Conservation (phyloP, 2,888 invertebrate species). For the Drosophila nigritarsus region DNA sequence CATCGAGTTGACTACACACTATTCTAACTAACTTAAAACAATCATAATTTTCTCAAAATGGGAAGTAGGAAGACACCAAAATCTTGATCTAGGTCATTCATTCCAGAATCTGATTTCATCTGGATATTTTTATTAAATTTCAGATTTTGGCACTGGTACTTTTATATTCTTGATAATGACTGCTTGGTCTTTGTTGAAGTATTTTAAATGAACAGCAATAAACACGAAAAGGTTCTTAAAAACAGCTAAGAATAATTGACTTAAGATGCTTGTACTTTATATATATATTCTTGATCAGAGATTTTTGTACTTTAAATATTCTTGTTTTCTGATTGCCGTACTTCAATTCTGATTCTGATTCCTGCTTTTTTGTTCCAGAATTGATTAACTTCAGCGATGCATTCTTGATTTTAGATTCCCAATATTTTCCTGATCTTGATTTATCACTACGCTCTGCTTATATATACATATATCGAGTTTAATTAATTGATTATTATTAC, state of each 20-base stretch:
- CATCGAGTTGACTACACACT: too few species aligned
- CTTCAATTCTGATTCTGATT: neutral
- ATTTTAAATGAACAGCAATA: neutral
- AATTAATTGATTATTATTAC: neutral
- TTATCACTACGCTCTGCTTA: neutral
- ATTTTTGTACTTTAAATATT: too few species aligned
- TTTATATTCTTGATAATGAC: neutral
- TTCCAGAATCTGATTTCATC: neutral
- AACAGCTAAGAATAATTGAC: neutral
- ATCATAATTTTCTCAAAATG: neutral
- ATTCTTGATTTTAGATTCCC: too few species aligned
- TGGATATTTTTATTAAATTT: neutral
- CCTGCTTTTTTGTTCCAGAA: neutral
- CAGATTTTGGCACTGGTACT: neutral
- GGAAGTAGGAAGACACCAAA: neutral
- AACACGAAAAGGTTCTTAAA: neutral
- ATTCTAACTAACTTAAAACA: neutral
- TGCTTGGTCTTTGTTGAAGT: neutral
- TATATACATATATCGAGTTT: neutral
- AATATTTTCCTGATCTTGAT: neutral
- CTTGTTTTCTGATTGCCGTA: neutral
- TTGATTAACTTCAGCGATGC: neutral
- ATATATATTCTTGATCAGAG: neutral
- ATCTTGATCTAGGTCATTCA: neutral
- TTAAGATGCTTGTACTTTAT: neutral